phyloP scores from a whole-genome alignment of 1,140 invertebrate genomes.

The Patella vulgata region DNA sequence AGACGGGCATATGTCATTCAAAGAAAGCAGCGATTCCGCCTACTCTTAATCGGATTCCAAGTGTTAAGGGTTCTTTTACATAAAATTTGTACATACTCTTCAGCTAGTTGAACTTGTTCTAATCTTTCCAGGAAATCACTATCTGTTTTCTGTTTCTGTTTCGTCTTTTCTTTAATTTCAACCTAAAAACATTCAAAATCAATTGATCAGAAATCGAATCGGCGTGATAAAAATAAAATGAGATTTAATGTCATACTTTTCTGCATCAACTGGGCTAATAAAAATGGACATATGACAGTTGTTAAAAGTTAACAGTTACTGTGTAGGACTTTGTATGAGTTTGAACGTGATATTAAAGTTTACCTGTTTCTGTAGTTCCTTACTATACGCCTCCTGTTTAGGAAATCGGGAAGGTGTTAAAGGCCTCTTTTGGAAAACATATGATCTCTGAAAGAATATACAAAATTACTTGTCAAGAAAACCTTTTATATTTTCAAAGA shows the following conservation, averaged over 20 bases:
- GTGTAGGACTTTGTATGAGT: not conserved
- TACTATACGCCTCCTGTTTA: conserved; percentile 59
- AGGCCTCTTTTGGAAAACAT: conserved; percentile 64
- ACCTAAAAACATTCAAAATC: conserved; percentile 42
- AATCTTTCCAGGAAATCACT: conserved; percentile 64
- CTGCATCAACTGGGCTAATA: no score
- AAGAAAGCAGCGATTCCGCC: no score
- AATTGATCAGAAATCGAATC: no score
- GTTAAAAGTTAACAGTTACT: not conserved
- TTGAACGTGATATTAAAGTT: not conserved
- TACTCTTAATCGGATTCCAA: no score
- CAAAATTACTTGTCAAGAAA: not conserved
- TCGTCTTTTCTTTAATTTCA: conserved; percentile 42
- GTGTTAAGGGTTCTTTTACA: no score
- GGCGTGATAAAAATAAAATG: no score
- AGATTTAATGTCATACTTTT: no score
- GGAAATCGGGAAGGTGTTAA: conserved; percentile 60
- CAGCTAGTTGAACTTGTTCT: conserved; percentile 65
- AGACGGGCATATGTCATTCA: no score
- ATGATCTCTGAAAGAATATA: conserved; percentile 55
- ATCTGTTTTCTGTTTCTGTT: conserved; percentile 53
- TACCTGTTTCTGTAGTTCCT: conserved; percentile 58
- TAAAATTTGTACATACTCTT: no score
- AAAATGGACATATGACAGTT: no score
- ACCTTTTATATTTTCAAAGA: no score